Evolutionary conservation across 2,113 vertebrate genomes (phyloP).

Genomic region (Dascyllus trimaculatus): DNA sequence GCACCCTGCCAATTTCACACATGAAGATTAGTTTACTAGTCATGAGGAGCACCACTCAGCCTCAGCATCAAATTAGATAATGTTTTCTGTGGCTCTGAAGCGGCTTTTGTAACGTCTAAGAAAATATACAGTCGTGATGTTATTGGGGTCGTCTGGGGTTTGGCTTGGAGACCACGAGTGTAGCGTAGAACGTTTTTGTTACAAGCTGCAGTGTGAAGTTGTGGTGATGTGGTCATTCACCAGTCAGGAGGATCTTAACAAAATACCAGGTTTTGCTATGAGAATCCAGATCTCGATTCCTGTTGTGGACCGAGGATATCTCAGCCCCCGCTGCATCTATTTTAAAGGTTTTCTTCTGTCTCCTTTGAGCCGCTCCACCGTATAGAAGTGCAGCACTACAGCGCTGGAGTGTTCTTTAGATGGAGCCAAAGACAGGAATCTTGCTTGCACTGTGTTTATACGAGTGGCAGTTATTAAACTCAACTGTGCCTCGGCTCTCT

Average conservation of each 20-base stretch:
- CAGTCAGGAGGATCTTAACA: not conserved
- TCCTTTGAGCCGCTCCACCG: not conserved
- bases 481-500: not conserved
- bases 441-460: not conserved
- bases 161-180: not conserved
- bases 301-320: not conserved
- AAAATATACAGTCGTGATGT: not conserved
- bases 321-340: slow-evolving; percentile 3
- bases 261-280: not conserved
- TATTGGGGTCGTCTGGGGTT: not conserved
- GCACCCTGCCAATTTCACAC: slow-evolving; percentile 7
- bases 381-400: not conserved
- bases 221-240: not conserved
- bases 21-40: slow-evolving; percentile 2
- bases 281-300: slow-evolving; percentile 1
- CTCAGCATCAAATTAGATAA: not conserved
- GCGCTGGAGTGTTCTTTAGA: not conserved
- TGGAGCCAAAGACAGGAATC: not conserved
- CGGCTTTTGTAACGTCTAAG: not conserved
- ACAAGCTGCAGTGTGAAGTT: not conserved
- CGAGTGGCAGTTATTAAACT: not conserved
- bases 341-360: not conserved
- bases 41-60: not conserved
- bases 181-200: slow-evolving; percentile 1
- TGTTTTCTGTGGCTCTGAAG: not conserved